Evolutionary conservation across 2,888 invertebrate species (phyloP).

Genomic region (Subacronicta megacephala): DNA sequence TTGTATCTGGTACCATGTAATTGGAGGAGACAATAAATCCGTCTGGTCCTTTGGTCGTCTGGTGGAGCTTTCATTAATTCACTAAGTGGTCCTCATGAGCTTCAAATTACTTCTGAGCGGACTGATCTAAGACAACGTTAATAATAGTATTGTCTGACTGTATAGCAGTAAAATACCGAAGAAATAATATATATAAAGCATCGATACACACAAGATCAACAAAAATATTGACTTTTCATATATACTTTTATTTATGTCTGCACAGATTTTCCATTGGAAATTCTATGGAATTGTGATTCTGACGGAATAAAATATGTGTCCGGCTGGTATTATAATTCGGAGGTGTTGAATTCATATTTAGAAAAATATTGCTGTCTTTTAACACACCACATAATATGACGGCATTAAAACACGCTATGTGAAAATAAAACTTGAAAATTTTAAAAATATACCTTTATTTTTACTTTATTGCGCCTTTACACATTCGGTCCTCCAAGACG

Average conservation of each 20-base stretch:
- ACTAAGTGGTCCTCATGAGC: constrained; percentile 8
- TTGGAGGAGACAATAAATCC: constrained; percentile 23
- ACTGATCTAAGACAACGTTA: constrained; percentile 17
- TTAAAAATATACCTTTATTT: constrained; percentile 27
- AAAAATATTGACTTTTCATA: constrained; percentile 36
- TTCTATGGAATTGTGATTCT: no score
- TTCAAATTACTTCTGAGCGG: constrained; percentile 10
- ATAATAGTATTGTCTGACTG: constrained; percentile 12
- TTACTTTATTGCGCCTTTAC: constrained; percentile 31
- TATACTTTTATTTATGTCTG: constrained; percentile 12
- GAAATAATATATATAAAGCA: constrained; percentile 1
- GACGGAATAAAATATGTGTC: constrained; percentile 34
- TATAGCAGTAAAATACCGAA: neutral
- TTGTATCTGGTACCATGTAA: constrained; percentile 13
- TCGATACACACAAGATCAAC: no score
- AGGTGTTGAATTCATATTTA: no score
- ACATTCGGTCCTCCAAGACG: constrained; percentile 13
- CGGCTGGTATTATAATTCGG: constrained; percentile 37
- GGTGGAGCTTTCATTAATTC: constrained; percentile 25
- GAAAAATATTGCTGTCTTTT: constrained; percentile 12
- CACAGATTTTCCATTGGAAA: constrained; percentile 22
- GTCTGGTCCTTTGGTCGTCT: constrained; percentile 10
- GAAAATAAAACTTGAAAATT: constrained; percentile 3
- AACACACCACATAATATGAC: constrained; percentile 5
- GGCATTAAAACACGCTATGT: neutral